A percentile compares a stretch with the other conserved stretches of the same genome.
Conservation (phyloP, 1,140 invertebrate genomes). For the Caenorhabditis elegans region WBcel235 BX284605.5:5220001-5220500, state of each 20-base stretch:
- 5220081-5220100: neutral
- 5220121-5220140: neutral
- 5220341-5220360: neutral
- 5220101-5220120: neutral
- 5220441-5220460: too few relatives aligned
- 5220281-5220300: neutral
- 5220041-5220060: too few relatives aligned
- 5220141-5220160: neutral
- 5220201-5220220: conserved; percentile 10
- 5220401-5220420: neutral
- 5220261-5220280: neutral
- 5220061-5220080: neutral
- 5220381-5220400: neutral
- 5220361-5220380: neutral
- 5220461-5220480: neutral
- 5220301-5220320: neutral
- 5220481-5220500: neutral
- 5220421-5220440: neutral
- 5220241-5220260: neutral
- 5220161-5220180: neutral
- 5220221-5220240: neutral
- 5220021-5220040: too few relatives aligned
- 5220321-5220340: neutral
- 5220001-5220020: too few relatives aligned
- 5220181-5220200: neutral